Percentiles rank a stretch among this genome's conserved stretches.
Conservation (phyloP, 1,140 invertebrate genomes). For the Brevipalpus yothersi region DNA sequence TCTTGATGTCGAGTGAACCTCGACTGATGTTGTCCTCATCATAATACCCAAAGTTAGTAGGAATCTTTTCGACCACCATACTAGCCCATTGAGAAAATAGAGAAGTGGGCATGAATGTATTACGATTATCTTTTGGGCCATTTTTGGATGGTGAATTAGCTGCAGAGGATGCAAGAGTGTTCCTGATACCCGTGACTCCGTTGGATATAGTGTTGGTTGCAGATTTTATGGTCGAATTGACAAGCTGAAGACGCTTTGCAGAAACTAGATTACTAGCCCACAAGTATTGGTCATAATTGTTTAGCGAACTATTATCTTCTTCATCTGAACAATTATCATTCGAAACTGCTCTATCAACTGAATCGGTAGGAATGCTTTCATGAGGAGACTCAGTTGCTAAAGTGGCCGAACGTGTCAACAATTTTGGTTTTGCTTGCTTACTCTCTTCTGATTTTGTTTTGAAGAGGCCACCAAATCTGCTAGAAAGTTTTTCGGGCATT, state of each 20-base stretch:
- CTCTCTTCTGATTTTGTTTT: not conserved
- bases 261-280: conserved; percentile 4
- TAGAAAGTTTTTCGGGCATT: not conserved
- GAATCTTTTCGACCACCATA: conserved; percentile 4
- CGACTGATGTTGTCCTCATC: conserved; percentile 1
- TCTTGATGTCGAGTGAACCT: not conserved
- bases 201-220: conserved; percentile 4
- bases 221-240: conserved; percentile 7
- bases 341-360: not conserved
- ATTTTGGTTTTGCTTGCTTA: not conserved
- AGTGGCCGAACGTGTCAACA: conserved; percentile 9
- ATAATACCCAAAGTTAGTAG: conserved; percentile 3
- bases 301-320: not conserved
- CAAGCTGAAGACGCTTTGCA: conserved; percentile 1
- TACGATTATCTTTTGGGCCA: not conserved
- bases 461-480: not conserved
- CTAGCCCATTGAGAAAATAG: conserved; percentile 4
- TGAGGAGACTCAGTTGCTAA: conserved; percentile 2
- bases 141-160: conserved; percentile 5
- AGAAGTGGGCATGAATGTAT: not conserved
- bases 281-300: not conserved
- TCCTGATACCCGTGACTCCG: conserved; percentile 4
- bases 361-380: not conserved
- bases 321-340: not conserved
- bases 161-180: conserved; percentile 3